Base-by-base conservation (phyloP, 2,797 vertebrate species). In the Onychomys arenicola region DNA sequence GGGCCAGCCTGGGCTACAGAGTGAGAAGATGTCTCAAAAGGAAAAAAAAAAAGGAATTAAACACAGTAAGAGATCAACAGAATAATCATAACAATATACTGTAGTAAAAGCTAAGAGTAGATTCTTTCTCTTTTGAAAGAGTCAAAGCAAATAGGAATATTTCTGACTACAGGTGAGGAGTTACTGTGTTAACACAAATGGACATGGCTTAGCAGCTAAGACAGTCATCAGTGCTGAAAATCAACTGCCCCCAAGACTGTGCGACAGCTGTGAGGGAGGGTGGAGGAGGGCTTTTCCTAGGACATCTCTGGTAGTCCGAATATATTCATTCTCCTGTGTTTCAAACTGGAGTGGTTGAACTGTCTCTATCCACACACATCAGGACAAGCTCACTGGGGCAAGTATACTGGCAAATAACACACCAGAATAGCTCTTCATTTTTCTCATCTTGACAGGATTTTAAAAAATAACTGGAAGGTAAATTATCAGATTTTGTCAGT, bases 401-500 rank as follows among this genome's bases (percentile, higher is more conserved):
- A 16, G 19, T 5, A 73, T 1, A 32, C 46, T 40, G 69, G n/a
- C 34, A 71, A 84, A 19, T 13, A 29, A 1, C 52, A 52, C 11
- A 73, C 14, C 49, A 73, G 91, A 89, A 65, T 46, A 27, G 87
- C 59, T 67, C 76, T 80, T 97, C 55, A 55, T 69, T 90, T 91
- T 92, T 82, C 34, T 90, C 82, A 91, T 71, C 78, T 63, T 93
- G 61, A 78, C 43, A 89, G 57, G 9, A 91, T 89, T 92, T 89
- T 77, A n/a, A 83, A 96, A 87, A 90, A 73, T 83, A 94, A 93
- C 69, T 73, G 93, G 17, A 71, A 90, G 19, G 63, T 84, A 95
- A 91, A 92, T 75, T 37, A 80, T 59, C 80, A 49, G 25, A 88
- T 88, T 93, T 92, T 90, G 57, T 92, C 76, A 43, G 59, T 55